Base-by-base conservation (phyloP, 2,888 invertebrate species). In the Netelia melanura region DNA sequence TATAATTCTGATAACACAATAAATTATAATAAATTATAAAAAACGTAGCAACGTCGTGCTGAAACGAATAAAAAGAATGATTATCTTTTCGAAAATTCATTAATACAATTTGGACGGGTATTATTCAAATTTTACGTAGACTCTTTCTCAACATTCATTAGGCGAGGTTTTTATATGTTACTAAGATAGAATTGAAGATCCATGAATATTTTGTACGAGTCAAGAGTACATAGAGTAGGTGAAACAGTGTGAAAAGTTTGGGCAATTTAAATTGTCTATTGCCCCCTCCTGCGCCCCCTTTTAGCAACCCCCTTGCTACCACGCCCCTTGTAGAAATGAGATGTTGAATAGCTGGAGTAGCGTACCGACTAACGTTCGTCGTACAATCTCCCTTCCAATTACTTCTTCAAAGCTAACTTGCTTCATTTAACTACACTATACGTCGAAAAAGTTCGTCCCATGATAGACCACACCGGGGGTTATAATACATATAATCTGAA, bases 331-430 rank as follows among this genome's bases (percentile, higher is more conserved):
- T 14, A n/a, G 21, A 43, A 65, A 43, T n/a, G 65, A 67, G 44
- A 56, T n/a, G 25, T 21, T 44, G 56, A 65, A 67, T 67, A 67
- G 52, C 43, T 23, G 11, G 56, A 67, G 52, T 61, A 30, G 68
- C 30, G 58, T 68, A 77, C 30, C 58, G 48, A n/a, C 23, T 8
- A 67, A 48, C 77, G 21, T 48, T 67, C 43, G 44, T 70, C 62
- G 75, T 81, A 70, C 44, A 76, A 64, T 76, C 75, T 81, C 23
- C 70, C 38, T 21, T 10, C 62, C 68, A 81, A 81, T 81, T 70
- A 81, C 70, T 81, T 43, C 70, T 76, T 81, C 81, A 81, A 81
- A 81, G 70, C 64, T 61, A 81, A 81, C 75, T 81, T 70, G 75
- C 54, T 70, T 81, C 81, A 81, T 81, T 81, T 64, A 81, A 70